Conservation (phyloP, 2,797 vertebrate species). For the Sebastes baramenuke region DNA sequence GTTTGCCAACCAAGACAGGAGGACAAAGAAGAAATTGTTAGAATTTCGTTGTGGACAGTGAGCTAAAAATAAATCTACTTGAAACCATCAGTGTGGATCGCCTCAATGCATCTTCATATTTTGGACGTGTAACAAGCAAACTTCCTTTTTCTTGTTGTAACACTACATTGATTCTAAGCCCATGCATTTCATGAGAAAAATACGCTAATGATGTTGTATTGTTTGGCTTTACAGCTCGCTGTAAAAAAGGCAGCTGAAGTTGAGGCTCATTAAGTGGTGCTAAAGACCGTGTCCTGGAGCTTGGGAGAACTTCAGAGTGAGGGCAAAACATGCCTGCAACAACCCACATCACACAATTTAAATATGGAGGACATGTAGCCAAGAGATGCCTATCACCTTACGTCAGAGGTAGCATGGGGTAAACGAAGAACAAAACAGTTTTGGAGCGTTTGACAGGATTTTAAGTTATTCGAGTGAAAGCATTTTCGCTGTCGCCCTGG, state of each 20-base stretch:
- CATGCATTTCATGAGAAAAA: slow-evolving; percentile 20
- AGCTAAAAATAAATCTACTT: not conserved
- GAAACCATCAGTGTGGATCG: not conserved
- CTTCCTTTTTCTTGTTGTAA: not conserved
- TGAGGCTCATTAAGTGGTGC: slow-evolving; percentile 45
- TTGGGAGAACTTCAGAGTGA: slow-evolving; percentile 42
- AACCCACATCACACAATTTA: slow-evolving; percentile 47
- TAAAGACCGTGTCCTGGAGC: slow-evolving; percentile 48
- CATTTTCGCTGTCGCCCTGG: not conserved
- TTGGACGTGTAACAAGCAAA: not conserved
- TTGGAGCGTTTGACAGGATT: slow-evolving; percentile 2
- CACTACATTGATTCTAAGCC: not conserved
- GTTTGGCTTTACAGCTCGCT: slow-evolving; percentile 42
- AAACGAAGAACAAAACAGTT: slow-evolving; percentile 9
- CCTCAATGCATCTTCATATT: not conserved
- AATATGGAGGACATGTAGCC: slow-evolving; percentile 17
- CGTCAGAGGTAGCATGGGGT: slow-evolving; percentile 16
- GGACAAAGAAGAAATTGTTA: not conserved
- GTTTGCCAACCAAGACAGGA: not conserved
- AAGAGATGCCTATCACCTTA: slow-evolving; percentile 41
- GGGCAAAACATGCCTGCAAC: slow-evolving; percentile 28
- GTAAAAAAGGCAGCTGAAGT: slow-evolving; percentile 51
- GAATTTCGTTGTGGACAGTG: not conserved
- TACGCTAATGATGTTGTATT: slow-evolving; percentile 38
- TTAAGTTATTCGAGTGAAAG: not conserved